A percentile compares a stretch with the other conserved stretches of the same genome.
Conservation (phyloP, 2,888 invertebrate species). For the Silvanus unidentatus region DNA sequence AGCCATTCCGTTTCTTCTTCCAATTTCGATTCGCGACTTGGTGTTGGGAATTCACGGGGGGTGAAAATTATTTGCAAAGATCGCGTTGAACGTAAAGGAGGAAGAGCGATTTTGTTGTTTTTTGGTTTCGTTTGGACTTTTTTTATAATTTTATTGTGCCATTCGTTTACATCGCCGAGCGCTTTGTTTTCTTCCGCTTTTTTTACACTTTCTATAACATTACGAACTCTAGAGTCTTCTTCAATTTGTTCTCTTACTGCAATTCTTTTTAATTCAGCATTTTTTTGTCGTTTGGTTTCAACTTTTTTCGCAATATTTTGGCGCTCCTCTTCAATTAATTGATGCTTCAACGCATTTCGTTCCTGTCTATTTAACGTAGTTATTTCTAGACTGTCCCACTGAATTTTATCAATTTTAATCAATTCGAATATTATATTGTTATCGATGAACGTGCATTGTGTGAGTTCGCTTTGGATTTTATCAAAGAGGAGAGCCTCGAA, state of each 20-base stretch:
- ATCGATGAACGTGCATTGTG: slow-evolving; percentile 57
- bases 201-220: slow-evolving; percentile 58
- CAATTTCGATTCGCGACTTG: slow-evolving; percentile 66
- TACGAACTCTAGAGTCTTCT: slow-evolving; percentile 53
- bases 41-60: slow-evolving; percentile 72
- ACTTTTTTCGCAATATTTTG: slow-evolving; percentile 51
- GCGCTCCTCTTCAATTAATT: slow-evolving; percentile 54
- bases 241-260: slow-evolving; percentile 57
- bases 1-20: slow-evolving; percentile 75
- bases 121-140: slow-evolving; percentile 34
- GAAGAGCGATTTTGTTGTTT: slow-evolving; percentile 39
- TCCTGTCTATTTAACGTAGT: slow-evolving; percentile 51
- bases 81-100: slow-evolving; percentile 53
- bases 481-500: slow-evolving; percentile 68
- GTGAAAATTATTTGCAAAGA: slow-evolving; percentile 66
- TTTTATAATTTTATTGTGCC: slow-evolving; percentile 41
- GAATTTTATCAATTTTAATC: slow-evolving; percentile 51
- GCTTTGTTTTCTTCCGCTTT: slow-evolving; percentile 58
- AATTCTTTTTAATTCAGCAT: slow-evolving; percentile 53
- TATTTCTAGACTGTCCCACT: slow-evolving; percentile 57
- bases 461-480: slow-evolving; percentile 56
- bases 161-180: slow-evolving; percentile 60
- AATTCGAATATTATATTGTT: slow-evolving; percentile 62
- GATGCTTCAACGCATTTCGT: slow-evolving; percentile 52
- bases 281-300: slow-evolving; percentile 51